Base-by-base conservation (phyloP, 2,113 vertebrate species). In the Xenopus laevis region DNA sequence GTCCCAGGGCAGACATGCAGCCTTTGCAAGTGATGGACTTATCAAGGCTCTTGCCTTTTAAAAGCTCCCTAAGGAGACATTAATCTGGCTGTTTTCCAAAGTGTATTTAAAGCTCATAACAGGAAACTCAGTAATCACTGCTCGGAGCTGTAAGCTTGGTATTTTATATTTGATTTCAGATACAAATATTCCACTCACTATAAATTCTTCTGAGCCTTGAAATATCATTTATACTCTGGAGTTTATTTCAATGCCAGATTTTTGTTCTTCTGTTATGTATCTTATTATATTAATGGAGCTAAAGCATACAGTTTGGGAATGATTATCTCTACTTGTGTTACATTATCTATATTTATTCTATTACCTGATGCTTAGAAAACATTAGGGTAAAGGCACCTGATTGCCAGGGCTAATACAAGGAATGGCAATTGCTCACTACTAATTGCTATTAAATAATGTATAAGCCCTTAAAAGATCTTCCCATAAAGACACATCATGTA, bases 21-120 rank as follows among this genome's bases (percentile, higher is more conserved):
- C 27, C 77, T 87, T 84, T 80, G 7, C 74, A 80, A 87, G 64
- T 78, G 78, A 85, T 89, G 78, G 86, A 71, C 71, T 86, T 77
- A 81, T 86, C 84, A 83, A 79, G 75, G 71, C 45, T 77, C 83
- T 74, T 81, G 68, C 68, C 85, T 78, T 81, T 83, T 85, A 79
- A 87, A 80, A 83, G 76, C 80, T 46, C 82, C 72, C 71, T 33
- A 9, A 58, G 75, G 82, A 79, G 59, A 79, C 53, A 53, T 78
- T 73, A 78, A 13, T 71, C 61, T 71, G 53, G 30, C 45, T 83
- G 44, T 81, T 86, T 79, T 50, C 61, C 74, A 63, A 76, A 79
- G 78, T 80, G 53, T 71, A 76, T 76, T 87, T 86, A 76, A 80
- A 72, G 58, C 62, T 78, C 69, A 30, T 46, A 71, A 74, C 61